Evolutionary conservation across 2,888 invertebrate species (phyloP).

Genomic region (Hemaris fuciformis): DNA sequence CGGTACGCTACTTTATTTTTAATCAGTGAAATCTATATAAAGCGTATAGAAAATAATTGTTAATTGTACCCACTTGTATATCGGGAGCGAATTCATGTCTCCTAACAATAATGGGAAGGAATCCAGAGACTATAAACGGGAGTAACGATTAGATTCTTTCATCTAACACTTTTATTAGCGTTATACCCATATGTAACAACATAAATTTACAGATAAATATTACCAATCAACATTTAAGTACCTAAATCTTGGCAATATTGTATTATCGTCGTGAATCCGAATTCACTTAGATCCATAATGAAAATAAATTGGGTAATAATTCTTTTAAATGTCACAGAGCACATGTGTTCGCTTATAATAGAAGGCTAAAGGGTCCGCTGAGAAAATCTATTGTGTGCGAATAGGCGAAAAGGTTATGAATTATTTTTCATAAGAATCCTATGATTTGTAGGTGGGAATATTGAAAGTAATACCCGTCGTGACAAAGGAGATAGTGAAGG

Average conservation of each 20-base stretch:
- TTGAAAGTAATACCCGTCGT: neutral
- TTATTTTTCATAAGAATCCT: slow-evolving; percentile 36
- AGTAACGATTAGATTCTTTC: too few species aligned
- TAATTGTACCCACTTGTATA: too few species aligned
- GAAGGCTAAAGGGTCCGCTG: slow-evolving; percentile 48
- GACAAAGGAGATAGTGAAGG: neutral
- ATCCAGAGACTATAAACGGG: too few species aligned
- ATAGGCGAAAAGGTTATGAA: slow-evolving; percentile 44
- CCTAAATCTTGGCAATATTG: neutral
- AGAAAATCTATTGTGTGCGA: slow-evolving; percentile 37
- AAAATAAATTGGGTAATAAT: slow-evolving; percentile 45
- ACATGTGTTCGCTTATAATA: slow-evolving; percentile 49
- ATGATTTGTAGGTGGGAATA: slow-evolving; percentile 11
- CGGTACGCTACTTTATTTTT: too few species aligned
- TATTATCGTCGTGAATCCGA: neutral
- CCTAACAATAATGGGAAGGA: too few species aligned
- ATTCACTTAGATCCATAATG: neutral
- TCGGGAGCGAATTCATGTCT: too few species aligned
- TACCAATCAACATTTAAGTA: neutral
- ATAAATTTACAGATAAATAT: neutral
- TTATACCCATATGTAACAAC: neutral
- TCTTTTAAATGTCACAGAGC: slow-evolving; percentile 55
- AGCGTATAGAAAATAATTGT: too few species aligned
- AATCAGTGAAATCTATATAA: too few species aligned
- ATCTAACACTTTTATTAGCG: too few species aligned